Base-by-base conservation (phyloP, 2,797 vertebrate genomes). In the Malacoctenus gilli region DNA sequence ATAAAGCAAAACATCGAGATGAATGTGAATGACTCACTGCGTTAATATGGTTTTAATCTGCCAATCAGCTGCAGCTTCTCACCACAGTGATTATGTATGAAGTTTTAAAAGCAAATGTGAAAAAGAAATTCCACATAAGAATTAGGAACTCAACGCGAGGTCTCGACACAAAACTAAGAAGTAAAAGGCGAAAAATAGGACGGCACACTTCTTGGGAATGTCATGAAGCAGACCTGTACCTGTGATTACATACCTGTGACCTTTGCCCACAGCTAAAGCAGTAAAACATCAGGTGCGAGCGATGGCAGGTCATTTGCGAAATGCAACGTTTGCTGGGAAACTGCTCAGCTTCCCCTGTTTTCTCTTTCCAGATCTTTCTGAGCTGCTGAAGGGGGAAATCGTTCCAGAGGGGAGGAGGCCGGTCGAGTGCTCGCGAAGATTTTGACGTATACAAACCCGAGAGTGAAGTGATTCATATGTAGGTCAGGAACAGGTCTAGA, bases 321-420 rank as follows among this genome's bases (percentile, higher is more conserved):
- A 36, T 66, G 64, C 32, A 58, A 51, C n/a, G 31, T 54, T 69
- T 62, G 49, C 48, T 63, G 41, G 64, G 48, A 37, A 56, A 61
- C 49, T 35, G 46, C 41, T 42, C 30, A 21, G 35, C 65, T 66
- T 82, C 78, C 87, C 76, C 79, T 85, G 84, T 75, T 78, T 86
- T 85, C 72, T 80, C 75, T 79, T 74, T 75, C 44, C 52, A 70
- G 47, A 38, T 1, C 9, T 41, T 41, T 66, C 12, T 4, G 20
- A 51, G 25, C 36, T 39, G 36, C 16, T 42, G 16, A 30, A 42
- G 36, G 35, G 4, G 23, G n/a, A n/a, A 44, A 0, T 19, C 39
- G 36, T 30, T 53, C 46, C 14, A 61, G 35, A 58, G 37, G 23
- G 21, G 36, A 49, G 52, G 46, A 64, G 10, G 15, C 28, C 21